Evolutionary conservation across 53 echinoderm and acorn worm genomes (phyloP).

Genomic region (Apostichopus leukothele): DNA sequence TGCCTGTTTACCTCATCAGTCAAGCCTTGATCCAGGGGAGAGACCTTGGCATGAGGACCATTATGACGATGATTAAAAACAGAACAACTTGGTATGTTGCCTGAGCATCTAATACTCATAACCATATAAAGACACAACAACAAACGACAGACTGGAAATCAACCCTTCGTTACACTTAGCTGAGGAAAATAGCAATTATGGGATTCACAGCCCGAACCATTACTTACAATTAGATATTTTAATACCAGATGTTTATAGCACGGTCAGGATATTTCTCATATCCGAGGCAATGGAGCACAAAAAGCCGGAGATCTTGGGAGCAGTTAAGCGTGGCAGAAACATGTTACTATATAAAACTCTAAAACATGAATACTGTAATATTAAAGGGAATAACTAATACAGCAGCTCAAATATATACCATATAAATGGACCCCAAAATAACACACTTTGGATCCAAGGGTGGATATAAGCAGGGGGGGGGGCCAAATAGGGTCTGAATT

Average conservation of each 20-base stretch:
- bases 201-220: neutral
- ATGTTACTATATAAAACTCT: too few species aligned
- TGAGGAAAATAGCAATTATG: slow-evolving; percentile 37
- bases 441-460: too few species aligned
- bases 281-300: neutral
- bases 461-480: too few species aligned
- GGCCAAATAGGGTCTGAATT: too few species aligned
- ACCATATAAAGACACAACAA: neutral
- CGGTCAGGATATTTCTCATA: slow-evolving; percentile 27
- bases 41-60: neutral
- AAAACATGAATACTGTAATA: too few species aligned
- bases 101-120: too few species aligned
- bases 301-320: neutral
- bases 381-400: too few species aligned
- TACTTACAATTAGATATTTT: neutral
- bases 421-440: too few species aligned
- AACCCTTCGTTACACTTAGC: slow-evolving; percentile 25
- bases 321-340: too few species aligned
- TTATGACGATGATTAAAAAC: neutral
- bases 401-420: too few species aligned
- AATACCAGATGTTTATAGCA: slow-evolving; percentile 35
- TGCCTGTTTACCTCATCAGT: slow-evolving; percentile 2
- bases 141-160: neutral
- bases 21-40: neutral
- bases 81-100: neutral